A percentile compares a stretch with the other conserved stretches of the same genome.
These are phyloP conservation scores for Taenioides sp. DNA, from an alignment of 2,797 vertebrate species.

Conservation along the genomic window DNA sequence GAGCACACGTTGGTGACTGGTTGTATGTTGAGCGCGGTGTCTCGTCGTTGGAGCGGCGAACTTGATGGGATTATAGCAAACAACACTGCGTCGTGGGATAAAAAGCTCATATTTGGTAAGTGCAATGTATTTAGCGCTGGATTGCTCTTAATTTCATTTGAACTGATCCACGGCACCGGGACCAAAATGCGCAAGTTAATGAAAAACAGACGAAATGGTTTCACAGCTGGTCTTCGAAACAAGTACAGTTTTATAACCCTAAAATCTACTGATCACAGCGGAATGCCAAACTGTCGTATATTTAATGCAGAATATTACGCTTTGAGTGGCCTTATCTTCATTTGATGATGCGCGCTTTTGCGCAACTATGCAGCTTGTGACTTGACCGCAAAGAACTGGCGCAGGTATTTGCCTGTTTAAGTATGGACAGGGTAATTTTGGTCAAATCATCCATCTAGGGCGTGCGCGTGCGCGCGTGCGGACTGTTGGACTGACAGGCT, in stretches of 20 bases:
- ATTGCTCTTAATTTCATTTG: neutral
- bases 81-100: conserved; percentile 56
- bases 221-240: neutral
- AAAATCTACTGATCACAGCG: neutral
- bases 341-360: conserved; percentile 58
- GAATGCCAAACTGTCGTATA: neutral
- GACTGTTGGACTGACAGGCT: conserved; percentile 44
- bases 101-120: conserved; percentile 83
- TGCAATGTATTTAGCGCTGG: conserved; percentile 47
- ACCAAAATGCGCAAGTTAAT: conserved; percentile 51
- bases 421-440: conserved; percentile 7
- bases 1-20: conserved; percentile 72
- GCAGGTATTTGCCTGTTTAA: neutral
- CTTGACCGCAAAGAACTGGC: conserved; percentile 25
- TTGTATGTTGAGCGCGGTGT: conserved; percentile 62
- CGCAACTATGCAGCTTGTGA: conserved; percentile 64
- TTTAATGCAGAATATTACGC: conserved; percentile 19
- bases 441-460: neutral
- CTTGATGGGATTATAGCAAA: conserved; percentile 79
- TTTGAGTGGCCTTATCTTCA: conserved; percentile 41
- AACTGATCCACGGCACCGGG: conserved; percentile 5
- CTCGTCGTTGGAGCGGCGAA: conserved; percentile 69
- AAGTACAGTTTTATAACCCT: neutral
- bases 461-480: conserved; percentile 7
- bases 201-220: conserved; percentile 13